Percentiles rank a stretch among this genome's conserved stretches.
Conservation (phyloP, 1,140 invertebrate species). For the Drosophila orena region DNA sequence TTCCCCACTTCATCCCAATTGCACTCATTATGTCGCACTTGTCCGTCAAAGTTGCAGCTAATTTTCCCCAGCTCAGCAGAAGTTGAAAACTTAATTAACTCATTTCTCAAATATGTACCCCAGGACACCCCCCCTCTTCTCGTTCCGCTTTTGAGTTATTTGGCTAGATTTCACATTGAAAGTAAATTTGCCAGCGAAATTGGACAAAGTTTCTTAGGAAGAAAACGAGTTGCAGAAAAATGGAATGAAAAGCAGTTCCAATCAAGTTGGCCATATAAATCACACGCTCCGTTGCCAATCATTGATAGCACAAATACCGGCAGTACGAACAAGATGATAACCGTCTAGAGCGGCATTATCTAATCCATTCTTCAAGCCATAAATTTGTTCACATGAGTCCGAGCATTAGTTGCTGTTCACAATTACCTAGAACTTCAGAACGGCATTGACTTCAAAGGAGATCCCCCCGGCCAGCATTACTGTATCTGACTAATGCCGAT, state of each 20-base stretch:
- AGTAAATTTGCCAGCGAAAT: constrained; percentile 22
- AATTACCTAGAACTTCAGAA: constrained; percentile 10
- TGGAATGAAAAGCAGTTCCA: not conserved
- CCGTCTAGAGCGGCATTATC: constrained; percentile 30
- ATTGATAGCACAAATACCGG: constrained; percentile 34
- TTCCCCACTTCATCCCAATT: constrained; percentile 3
- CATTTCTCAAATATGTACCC: constrained; percentile 15
- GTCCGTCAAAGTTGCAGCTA: constrained; percentile 40
- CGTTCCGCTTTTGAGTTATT: constrained; percentile 12
- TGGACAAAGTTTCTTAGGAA: constrained; percentile 6
- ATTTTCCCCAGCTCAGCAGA: constrained; percentile 18
- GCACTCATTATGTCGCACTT: constrained; percentile 34
- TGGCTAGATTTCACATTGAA: constrained; percentile 17
- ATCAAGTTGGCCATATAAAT: constrained; percentile 33
- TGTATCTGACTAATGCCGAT: constrained; percentile 11
- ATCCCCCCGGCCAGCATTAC: not conserved
- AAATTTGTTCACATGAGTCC: constrained; percentile 20
- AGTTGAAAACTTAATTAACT: constrained; percentile 38
- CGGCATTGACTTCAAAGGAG: constrained; percentile 23
- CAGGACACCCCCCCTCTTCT: not conserved
- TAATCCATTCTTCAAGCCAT: constrained; percentile 30
- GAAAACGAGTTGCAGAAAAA: constrained; percentile 10
- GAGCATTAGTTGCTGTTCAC: not conserved
- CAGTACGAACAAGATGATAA: constrained; percentile 40
- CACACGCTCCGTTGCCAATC: constrained; percentile 44